Percentiles rank a stretch among this genome's conserved stretches.
Conservation (phyloP, 2,888 invertebrate species). For the Steinernema scapterisci region DNA sequence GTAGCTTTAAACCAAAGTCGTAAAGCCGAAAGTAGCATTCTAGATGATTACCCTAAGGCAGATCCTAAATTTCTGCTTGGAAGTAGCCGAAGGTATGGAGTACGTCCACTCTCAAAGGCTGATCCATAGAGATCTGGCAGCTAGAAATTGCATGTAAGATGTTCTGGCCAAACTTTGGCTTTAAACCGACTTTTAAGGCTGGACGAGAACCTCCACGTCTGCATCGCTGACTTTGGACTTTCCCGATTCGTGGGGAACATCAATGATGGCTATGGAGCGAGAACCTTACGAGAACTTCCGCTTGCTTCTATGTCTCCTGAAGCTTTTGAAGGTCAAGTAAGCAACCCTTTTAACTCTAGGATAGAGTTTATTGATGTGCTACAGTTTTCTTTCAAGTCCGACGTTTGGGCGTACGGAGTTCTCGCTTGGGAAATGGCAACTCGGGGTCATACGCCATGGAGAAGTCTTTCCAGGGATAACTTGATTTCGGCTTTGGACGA, state of each 20-base stretch:
- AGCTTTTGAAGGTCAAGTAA: background rate
- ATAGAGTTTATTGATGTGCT: background rate
- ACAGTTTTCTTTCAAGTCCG: slow-evolving; percentile 1
- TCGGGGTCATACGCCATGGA: background rate
- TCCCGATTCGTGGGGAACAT: slow-evolving; percentile 33
- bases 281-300: slow-evolving; percentile 1
- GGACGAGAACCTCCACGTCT: background rate
- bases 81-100: slow-evolving; percentile 22
- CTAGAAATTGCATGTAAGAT: slow-evolving; percentile 15
- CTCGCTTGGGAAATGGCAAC: background rate
- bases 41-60: background rate
- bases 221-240: slow-evolving; percentile 1
- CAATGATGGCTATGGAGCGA: slow-evolving; percentile 35
- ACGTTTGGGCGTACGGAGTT: slow-evolving; percentile 14
- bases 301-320: background rate
- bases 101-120: slow-evolving; percentile 19
- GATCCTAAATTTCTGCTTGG: background rate
- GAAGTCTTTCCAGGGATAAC: background rate
- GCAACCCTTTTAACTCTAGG: too few species aligned
- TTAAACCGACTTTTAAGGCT: background rate
- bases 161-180: background rate
- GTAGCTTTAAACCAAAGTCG: too few species aligned
- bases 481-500: too few species aligned
- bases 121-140: slow-evolving; percentile 26
- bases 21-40: too few species aligned